Evolutionary conservation across 2,888 invertebrate species (phyloP).

Genomic region (Harpagoxenus sublaevis): DNA sequence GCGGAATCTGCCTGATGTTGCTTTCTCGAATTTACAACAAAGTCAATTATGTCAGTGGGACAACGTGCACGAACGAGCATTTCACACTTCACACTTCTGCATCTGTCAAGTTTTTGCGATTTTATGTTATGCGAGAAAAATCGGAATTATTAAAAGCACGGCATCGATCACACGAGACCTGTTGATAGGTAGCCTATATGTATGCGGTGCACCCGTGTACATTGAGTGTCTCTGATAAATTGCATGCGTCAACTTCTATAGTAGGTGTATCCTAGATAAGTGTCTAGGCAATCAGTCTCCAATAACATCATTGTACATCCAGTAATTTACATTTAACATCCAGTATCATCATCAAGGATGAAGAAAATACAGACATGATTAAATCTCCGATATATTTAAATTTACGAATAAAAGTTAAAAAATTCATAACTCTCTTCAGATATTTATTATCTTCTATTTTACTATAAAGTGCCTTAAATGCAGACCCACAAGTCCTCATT

Average conservation of each 20-base stretch:
- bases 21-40: not conserved
- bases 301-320: no score
- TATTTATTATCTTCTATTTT: not conserved
- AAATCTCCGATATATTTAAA: not conserved
- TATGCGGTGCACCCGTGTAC: not conserved
- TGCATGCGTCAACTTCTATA: slow-evolving; percentile 5
- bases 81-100: not conserved
- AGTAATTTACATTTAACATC: not conserved
- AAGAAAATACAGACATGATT: not conserved
- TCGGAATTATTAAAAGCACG: slow-evolving; percentile 67
- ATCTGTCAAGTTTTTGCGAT: slow-evolving; percentile 27
- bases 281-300: not conserved
- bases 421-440: not conserved
- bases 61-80: not conserved
- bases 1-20: not conserved
- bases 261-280: not conserved
- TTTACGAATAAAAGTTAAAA: not conserved
- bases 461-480: not conserved
- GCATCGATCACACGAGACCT: slow-evolving; percentile 69
- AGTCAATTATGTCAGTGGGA: not conserved
- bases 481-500: not conserved
- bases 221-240: slow-evolving; percentile 18
- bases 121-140: slow-evolving; percentile 26
- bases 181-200: slow-evolving; percentile 61
- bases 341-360: not conserved